Evolutionary conservation across 2,797 vertebrate genomes (phyloP).

Genomic region (Heterohyrax brucei): DNA sequence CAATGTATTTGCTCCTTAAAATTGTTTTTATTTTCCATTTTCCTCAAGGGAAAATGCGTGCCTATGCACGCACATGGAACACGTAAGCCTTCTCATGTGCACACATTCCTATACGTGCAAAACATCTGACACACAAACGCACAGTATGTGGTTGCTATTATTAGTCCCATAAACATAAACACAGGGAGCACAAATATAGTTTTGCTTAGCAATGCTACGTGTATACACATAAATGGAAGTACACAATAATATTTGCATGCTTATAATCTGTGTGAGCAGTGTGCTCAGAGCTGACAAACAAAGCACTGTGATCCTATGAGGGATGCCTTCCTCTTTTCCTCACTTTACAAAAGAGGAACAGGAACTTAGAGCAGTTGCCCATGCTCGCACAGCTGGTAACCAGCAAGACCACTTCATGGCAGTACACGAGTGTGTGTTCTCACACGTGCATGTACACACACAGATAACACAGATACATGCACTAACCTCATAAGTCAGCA

Average conservation of each 20-base stretch:
- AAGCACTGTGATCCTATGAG: background rate
- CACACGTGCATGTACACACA: fast-evolving
- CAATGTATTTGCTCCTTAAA: background rate
- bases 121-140: constrained; percentile 42
- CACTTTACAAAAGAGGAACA: background rate
- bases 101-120: background rate
- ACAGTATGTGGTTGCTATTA: background rate
- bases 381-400: background rate
- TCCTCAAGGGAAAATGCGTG: background rate
- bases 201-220: background rate
- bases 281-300: background rate
- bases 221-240: background rate
- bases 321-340: background rate
- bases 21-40: constrained; percentile 47
- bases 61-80: background rate
- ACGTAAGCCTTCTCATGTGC: background rate
- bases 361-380: background rate
- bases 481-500: background rate
- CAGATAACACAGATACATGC: too few relatives aligned
- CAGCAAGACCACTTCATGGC: background rate
- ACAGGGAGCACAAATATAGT: background rate
- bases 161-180: constrained; percentile 55
- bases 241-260: background rate
- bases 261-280: background rate
- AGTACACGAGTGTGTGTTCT: fast-evolving